A percentile compares a stretch with the other conserved stretches of the same genome.
Conservation (phyloP, 2,113 vertebrate species). For the Xiphophorus maculatus region DNA sequence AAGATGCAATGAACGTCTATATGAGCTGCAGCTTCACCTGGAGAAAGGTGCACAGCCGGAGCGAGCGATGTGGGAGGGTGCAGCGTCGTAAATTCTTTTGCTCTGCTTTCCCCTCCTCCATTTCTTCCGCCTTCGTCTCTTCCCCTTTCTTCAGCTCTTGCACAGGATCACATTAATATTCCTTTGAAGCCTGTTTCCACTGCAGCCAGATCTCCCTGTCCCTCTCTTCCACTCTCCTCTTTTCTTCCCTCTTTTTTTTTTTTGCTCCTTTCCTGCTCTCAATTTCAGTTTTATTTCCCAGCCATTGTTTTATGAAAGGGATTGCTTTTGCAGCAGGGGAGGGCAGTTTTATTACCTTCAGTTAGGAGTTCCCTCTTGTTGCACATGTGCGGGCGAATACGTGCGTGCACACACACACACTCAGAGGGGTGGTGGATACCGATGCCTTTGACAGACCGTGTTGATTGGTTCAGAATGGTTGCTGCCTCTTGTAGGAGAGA, state of each 20-base stretch:
- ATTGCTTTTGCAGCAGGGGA: conserved; percentile 44
- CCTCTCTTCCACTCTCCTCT: conserved; percentile 24
- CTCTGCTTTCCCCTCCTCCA: conserved; percentile 21
- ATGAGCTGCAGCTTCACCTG: conserved; percentile 50
- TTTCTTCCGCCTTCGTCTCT: conserved; percentile 12
- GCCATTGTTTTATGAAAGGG: conserved; percentile 41
- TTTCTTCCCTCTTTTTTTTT: not conserved
- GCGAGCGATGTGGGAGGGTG: conserved; percentile 20
- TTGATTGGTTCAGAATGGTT: conserved; percentile 82
- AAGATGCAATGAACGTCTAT: not conserved
- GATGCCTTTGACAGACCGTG: conserved; percentile 77
- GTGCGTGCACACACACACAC: conserved; percentile 14
- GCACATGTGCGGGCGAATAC: conserved; percentile 31
- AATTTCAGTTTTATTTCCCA: conserved; percentile 10
- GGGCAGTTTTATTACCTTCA: conserved; percentile 62
- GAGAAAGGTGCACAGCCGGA: conserved; percentile 48
- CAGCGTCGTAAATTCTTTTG: conserved; percentile 16
- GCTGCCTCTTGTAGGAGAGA: conserved; percentile 80
- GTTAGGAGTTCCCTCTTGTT: conserved; percentile 71
- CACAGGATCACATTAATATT: conserved; percentile 78
- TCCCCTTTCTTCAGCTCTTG: conserved; percentile 61
- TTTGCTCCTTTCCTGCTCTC: conserved; percentile 5
- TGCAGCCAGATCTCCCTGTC: conserved; percentile 57
- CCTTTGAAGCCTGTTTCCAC: conserved; percentile 78
- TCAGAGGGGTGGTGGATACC: conserved; percentile 60